Evolutionary conservation across 2,113 vertebrate species (phyloP).

Genomic region (Pachypanchax playfairii): DNA sequence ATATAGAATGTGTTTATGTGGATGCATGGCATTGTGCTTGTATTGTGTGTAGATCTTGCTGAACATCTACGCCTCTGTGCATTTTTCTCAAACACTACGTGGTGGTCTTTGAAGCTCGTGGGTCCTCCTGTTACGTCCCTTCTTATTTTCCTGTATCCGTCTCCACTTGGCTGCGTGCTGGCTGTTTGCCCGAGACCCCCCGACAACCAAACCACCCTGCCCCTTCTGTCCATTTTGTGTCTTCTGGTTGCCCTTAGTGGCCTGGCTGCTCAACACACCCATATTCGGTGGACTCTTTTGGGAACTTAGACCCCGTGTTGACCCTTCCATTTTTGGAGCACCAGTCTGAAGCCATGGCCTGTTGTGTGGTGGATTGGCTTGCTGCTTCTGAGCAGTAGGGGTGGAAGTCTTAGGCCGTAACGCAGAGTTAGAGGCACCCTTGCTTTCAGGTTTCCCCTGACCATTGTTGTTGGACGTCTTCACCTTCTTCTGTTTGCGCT

Average conservation of each 20-base stretch:
- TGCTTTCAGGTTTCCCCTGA: slow-evolving; percentile 39
- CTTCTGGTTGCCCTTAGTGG: slow-evolving; percentile 62
- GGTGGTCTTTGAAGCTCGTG: slow-evolving; percentile 98
- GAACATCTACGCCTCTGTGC: slow-evolving; percentile 39
- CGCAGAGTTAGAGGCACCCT: not conserved
- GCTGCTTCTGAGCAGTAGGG: slow-evolving; percentile 70
- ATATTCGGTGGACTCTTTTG: slow-evolving; percentile 51
- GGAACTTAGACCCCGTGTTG: slow-evolving; percentile 43
- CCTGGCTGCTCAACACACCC: slow-evolving; percentile 36
- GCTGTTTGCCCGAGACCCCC: slow-evolving; percentile 54
- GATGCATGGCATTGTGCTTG: slow-evolving; percentile 61
- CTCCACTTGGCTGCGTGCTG: slow-evolving; percentile 90
- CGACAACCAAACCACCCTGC: slow-evolving; percentile 25
- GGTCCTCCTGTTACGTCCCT: slow-evolving; percentile 97
- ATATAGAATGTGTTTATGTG: slow-evolving; percentile 48
- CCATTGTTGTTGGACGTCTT: slow-evolving; percentile 74
- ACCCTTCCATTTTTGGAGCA: slow-evolving; percentile 40
- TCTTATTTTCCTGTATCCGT: slow-evolving; percentile 97
- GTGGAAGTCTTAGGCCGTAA: slow-evolving; percentile 48
- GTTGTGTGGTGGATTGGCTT: slow-evolving; percentile 55
- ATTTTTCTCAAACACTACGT: slow-evolving; percentile 90
- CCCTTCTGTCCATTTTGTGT: slow-evolving; percentile 53
- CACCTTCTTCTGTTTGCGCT: slow-evolving; percentile 90
- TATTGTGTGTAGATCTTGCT: slow-evolving; percentile 39
- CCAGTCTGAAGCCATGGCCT: slow-evolving; percentile 56